phyloP scores from a whole-genome alignment of 1,140 invertebrate genomes.

The Drosophila sturtevanti region DNA sequence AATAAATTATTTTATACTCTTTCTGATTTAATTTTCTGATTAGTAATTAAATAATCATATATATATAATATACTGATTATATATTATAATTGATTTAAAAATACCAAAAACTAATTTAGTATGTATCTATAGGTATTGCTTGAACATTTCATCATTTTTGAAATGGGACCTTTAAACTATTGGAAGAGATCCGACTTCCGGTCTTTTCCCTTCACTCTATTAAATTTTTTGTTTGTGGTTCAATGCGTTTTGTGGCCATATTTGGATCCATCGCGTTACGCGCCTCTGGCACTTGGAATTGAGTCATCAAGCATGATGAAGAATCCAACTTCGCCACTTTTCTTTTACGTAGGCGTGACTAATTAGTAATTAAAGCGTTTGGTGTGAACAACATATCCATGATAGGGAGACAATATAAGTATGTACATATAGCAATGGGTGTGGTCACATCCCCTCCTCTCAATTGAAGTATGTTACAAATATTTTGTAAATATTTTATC shows the following conservation, averaged over 20 bases:
- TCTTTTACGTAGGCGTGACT: slow-evolving; percentile 6
- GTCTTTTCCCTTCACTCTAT: slow-evolving; percentile 1
- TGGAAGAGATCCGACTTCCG: no score
- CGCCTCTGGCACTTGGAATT: not conserved
- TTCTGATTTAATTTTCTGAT: no score
- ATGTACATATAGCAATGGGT: not conserved
- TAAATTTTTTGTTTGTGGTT: slow-evolving; percentile 11
- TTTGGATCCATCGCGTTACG: slow-evolving; percentile 6
- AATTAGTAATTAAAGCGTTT: slow-evolving; percentile 15
- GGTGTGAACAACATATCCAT: not conserved
- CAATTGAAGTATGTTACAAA: not conserved
- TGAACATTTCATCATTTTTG: no score
- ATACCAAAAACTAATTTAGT: no score
- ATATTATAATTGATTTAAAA: no score
- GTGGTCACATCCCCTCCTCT: no score
- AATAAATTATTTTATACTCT: no score
- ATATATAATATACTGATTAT: no score
- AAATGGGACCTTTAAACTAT: no score
- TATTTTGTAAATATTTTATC: slow-evolving; percentile 11
- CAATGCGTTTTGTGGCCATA: slow-evolving; percentile 15
- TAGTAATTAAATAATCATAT: no score
- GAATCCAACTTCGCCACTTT: slow-evolving; percentile 1
- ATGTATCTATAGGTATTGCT: no score
- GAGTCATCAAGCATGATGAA: slow-evolving; percentile 6
- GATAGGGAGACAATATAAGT: not conserved